Base-by-base conservation (phyloP, 2,888 invertebrate species). In the Heliconius cydno region DNA sequence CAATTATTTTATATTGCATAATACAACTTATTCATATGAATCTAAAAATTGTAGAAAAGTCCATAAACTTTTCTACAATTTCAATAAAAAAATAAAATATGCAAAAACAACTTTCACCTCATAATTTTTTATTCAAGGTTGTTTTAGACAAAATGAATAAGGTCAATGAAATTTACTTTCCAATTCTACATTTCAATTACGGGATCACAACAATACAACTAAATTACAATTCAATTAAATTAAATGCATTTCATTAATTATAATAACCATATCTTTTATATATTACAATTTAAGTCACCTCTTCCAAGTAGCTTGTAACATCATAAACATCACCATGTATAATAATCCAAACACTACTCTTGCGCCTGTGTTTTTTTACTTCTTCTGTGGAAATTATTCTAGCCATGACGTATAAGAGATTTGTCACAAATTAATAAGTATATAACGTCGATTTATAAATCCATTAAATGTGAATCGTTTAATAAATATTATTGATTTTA, bases 261-360 rank as follows among this genome's bases (percentile, higher is more conserved):
- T 28, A 46, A n/a, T 30, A 60, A 28, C 1, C 25, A 19, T 70
- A 41, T 38, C 22, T 19, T 71, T 38, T 46, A 28, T 4, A 22
- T 9, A 65, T 65, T 63, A 60, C 19, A 68, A 68, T 70, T 34
- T 52, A 41, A 76, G 87, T 92, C 93, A 97, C 97, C 96, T 98
- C 97, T 84, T 96, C 96, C 76, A 98, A 90, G 91, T 97, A 98
- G 81, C 95, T 92, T 2, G 98, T 97, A 15, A 98, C 97, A 92
- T 98, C 97, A 88, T 97, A 98, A 78, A 98, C 96, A 86, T 96
- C 95, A 88, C 98, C 96, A 88, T 97, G 96, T 87, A 98, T 97
- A 66, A 98, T 96, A 79, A 98, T 92, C 97, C 97, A 98, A 66
- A 88, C 81, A 83, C 90, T 92, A 22, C 85, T 86, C 30, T 85